phyloP scores from a whole-genome alignment of 2,888 invertebrate species.

The Tiphia femorata region DNA sequence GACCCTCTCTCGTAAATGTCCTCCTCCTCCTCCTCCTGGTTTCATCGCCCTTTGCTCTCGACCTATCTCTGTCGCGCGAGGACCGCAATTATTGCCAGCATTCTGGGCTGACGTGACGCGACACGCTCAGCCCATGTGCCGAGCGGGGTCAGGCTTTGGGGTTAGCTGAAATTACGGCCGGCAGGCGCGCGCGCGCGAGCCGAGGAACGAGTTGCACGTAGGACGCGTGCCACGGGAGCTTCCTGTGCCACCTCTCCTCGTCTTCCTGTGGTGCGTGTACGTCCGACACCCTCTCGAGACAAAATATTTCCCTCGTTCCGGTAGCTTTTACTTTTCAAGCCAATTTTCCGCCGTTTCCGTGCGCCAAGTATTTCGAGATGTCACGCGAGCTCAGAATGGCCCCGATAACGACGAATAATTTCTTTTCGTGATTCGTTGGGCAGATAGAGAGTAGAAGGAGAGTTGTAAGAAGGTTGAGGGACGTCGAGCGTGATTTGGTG shows the following conservation, averaged over 20 bases:
- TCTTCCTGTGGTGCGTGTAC: neutral
- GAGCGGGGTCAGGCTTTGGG: conserved; percentile 48
- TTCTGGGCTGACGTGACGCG: conserved; percentile 54
- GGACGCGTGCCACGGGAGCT: conserved; percentile 40
- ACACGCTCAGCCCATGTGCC: conserved; percentile 42
- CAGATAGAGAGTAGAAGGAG: too few species aligned
- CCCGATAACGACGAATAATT: neutral
- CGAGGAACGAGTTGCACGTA: conserved; percentile 39
- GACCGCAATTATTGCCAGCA: conserved; percentile 52
- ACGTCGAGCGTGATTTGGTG: too few species aligned
- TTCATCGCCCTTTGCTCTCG: conserved; percentile 11
- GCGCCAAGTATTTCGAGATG: neutral
- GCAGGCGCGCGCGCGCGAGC: conserved; percentile 42
- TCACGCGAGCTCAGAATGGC: neutral
- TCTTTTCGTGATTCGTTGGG: too few species aligned
- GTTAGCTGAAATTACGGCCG: conserved; percentile 52
- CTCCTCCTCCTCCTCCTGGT: conserved; percentile 10
- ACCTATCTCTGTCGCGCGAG: conserved; percentile 13
- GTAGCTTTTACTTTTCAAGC: conserved; percentile 8
- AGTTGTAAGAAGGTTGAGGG: too few species aligned
- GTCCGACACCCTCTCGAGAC: too few species aligned
- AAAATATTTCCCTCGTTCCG: conserved; percentile 6
- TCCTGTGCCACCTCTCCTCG: neutral
- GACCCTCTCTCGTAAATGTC: neutral
- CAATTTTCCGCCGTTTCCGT: conserved; percentile 10